Base-by-base conservation (phyloP, 2,113 vertebrate genomes). In the Machaerirhynchus nigripectus region DNA sequence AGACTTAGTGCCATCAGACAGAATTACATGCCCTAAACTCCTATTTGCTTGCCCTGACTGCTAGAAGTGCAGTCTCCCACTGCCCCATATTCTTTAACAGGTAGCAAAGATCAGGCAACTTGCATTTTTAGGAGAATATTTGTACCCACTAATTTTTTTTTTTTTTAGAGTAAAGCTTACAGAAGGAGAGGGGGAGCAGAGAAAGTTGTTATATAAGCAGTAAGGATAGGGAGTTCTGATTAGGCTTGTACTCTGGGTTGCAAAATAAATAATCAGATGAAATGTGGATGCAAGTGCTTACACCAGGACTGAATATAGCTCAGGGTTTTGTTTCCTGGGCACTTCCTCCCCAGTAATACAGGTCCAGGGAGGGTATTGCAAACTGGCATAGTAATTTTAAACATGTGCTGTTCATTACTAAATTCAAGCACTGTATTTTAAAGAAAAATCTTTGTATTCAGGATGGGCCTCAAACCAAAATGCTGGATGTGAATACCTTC, bases 101-200 rank as follows among this genome's bases (percentile, higher is more conserved):
- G 52, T 59, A 89, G 60, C 33, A 73, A 65, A 27, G 33, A 63
- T 63, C 46, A 84, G 28, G 27, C 19, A 89, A 47, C 24, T 81
- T 73, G 42, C 35, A 68, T 79, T 87, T 92, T 91, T 78, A 71
- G 49, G 55, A 61, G 18, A 71, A 40, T 46, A 82, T 75, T 56
- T 87, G 9, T 55, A 60, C 18, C 15, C 6, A 88, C 10, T 30
- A 33, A 30, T 67, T 50, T 8, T 13, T 2, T 37, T 50, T 30
- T 35, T 60, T 47, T 46, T 15, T 42, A 46, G 59, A 71, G 21
- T 68, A 68, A 75, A 70, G 18, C 68, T 56, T 78, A 75, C 89
- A 95, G 91, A 95, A 95, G 89, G 86, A 77, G 76, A 93, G 89
- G 91, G 23, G 88, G 86, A 95, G 89, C 52, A 13, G 47, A 87